A percentile compares a stretch with the other conserved stretches of the same genome.
phyloP scores from a whole-genome alignment of 2,797 vertebrate species.

The Darevskia mixta region DNA sequence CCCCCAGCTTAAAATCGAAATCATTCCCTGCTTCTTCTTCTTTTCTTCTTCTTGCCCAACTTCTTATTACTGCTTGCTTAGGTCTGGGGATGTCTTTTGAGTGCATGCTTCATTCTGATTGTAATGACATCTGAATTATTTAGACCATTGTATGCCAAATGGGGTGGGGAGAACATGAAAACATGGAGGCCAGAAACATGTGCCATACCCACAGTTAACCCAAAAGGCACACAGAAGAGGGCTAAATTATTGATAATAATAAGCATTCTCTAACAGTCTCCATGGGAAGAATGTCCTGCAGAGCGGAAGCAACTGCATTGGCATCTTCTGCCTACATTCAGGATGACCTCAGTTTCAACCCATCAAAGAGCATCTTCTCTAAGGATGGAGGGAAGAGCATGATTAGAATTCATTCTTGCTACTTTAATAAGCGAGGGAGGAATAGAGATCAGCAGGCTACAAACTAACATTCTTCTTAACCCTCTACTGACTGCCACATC shows the following conservation, averaged over 20 bases:
- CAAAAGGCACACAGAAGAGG: background rate
- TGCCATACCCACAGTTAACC: background rate
- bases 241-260: background rate
- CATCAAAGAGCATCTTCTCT: constrained; percentile 3
- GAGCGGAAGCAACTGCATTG: fast-evolving
- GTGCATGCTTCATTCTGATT: background rate
- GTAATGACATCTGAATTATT: constrained; percentile 1
- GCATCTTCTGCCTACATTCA: background rate
- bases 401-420: background rate
- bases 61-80: background rate
- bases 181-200: background rate
- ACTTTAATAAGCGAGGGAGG: background rate
- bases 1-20: background rate
- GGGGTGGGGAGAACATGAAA: background rate
- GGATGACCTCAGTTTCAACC: constrained; percentile 10
- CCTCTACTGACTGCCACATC: background rate
- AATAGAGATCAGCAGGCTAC: background rate
- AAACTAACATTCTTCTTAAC: background rate
- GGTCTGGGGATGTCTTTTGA: background rate
- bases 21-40: background rate
- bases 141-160: background rate
- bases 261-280: fast-evolving
- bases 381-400: background rate
- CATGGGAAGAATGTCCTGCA: background rate
- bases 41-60: background rate